Percentiles rank a stretch among this genome's conserved stretches.
phyloP scores from a whole-genome alignment of 2,113 vertebrate genomes.

The Steatornis caripensis region DNA sequence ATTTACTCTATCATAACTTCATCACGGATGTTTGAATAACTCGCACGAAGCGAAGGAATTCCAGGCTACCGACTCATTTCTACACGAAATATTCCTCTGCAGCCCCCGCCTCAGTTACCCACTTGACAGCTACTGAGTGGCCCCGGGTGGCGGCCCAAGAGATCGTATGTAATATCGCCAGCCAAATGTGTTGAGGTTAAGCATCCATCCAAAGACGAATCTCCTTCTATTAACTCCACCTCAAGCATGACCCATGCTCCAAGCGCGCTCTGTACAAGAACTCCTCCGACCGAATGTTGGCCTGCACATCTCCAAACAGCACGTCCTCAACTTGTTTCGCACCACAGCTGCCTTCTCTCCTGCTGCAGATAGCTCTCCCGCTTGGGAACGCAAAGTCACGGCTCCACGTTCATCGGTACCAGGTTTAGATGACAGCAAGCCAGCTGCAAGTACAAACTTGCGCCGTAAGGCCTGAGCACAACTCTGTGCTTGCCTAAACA shows the following conservation, averaged over 20 bases:
- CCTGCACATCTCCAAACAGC: not conserved
- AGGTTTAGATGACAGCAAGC: not conserved
- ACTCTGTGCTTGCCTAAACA: too few relatives aligned
- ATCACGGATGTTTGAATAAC: not conserved
- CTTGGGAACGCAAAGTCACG: not conserved
- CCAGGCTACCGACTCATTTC: not conserved
- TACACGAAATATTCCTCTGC: not conserved
- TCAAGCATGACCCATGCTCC: not conserved
- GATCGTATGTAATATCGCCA: not conserved
- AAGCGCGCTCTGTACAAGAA: not conserved
- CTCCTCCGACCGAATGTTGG: not conserved
- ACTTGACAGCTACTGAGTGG: not conserved
- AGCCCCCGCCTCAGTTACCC: not conserved
- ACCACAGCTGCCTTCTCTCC: not conserved
- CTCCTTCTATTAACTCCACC: not conserved
- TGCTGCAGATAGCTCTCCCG: not conserved
- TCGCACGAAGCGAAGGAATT: not conserved
- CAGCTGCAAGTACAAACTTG: not conserved
- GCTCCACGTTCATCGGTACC: fast-evolving
- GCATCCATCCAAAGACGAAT: not conserved
- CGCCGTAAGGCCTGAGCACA: not conserved
- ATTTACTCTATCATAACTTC: not conserved
- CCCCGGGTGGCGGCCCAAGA: not conserved
- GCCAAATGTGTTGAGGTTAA: not conserved
- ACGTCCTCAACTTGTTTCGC: not conserved